phyloP scores from a whole-genome alignment of 1,140 invertebrate species.

The Bombyx mori region DNA sequence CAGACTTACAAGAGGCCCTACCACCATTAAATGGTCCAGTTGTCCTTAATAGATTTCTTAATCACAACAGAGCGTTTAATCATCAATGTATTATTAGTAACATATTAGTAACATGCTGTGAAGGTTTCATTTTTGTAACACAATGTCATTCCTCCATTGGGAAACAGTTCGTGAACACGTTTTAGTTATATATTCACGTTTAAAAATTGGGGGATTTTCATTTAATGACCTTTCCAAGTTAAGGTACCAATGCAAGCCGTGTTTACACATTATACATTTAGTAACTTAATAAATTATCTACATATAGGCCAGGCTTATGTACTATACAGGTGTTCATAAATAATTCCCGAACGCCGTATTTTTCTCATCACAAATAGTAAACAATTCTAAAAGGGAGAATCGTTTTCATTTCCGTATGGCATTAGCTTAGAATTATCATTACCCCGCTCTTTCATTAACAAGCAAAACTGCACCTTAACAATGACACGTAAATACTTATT shows the following conservation, averaged over 20 bases:
- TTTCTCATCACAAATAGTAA: constrained; percentile 13
- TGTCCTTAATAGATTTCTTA: too few relatives aligned
- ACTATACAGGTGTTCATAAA: constrained; percentile 2
- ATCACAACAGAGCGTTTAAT: not conserved
- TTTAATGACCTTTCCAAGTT: too few relatives aligned
- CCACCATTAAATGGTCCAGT: too few relatives aligned
- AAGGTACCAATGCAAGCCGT: too few relatives aligned
- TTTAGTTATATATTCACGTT: not conserved
- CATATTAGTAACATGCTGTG: not conserved
- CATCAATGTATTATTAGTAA: not conserved
- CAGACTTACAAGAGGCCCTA: too few relatives aligned
- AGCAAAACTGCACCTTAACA: constrained; percentile 19
- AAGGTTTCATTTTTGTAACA: too few relatives aligned
- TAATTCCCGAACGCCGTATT: constrained; percentile 6
- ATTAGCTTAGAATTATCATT: constrained; percentile 62
- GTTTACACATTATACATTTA: too few relatives aligned
- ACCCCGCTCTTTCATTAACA: constrained; percentile 17
- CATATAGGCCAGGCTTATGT: not conserved
- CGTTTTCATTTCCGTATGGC: constrained; percentile 46
- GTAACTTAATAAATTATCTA: not conserved
- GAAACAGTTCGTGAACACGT: too few relatives aligned
- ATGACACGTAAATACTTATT: not conserved
- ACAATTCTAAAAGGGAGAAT: constrained; percentile 44
- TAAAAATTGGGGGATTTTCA: too few relatives aligned
- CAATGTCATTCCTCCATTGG: too few relatives aligned